Percentiles rank a stretch among this genome's conserved stretches.
Conservation (phyloP, 2,113 vertebrate species). For the Pteronura brasiliensis region DNA sequence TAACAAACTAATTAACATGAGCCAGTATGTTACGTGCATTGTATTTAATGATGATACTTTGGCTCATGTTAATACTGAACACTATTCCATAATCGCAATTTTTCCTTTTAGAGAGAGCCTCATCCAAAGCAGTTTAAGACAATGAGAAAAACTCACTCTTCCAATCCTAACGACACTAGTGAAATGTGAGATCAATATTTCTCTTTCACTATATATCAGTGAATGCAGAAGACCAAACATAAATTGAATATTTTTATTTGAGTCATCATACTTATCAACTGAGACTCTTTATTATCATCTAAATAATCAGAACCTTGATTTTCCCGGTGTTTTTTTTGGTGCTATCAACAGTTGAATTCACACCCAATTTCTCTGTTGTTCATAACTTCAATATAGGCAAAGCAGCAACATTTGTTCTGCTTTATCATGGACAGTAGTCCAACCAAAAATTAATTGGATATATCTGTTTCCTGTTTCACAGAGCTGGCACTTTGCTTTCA, state of each 20-base stretch:
- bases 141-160: background rate
- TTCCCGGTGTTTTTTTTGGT: background rate
- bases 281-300: conserved; percentile 1
- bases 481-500: conserved; percentile 50
- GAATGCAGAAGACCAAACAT: background rate
- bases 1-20: conserved; percentile 32
- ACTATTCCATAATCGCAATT: background rate
- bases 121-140: background rate
- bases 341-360: conserved; percentile 19
- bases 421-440: background rate
- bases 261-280: background rate
- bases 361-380: background rate
- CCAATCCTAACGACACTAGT: background rate
- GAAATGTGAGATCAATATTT: background rate
- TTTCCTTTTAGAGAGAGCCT: background rate
- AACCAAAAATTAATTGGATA: conserved; percentile 14
- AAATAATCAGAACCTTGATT: background rate
- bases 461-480: conserved; percentile 51
- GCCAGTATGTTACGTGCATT: background rate
- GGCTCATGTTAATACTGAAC: background rate
- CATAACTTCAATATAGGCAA: background rate
- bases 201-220: background rate
- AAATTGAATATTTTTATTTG: background rate
- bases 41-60: conserved; percentile 47
- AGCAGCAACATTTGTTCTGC: background rate